Conservation (phyloP, 2,797 vertebrate genomes). For the Spinus olivaceus region DNA sequence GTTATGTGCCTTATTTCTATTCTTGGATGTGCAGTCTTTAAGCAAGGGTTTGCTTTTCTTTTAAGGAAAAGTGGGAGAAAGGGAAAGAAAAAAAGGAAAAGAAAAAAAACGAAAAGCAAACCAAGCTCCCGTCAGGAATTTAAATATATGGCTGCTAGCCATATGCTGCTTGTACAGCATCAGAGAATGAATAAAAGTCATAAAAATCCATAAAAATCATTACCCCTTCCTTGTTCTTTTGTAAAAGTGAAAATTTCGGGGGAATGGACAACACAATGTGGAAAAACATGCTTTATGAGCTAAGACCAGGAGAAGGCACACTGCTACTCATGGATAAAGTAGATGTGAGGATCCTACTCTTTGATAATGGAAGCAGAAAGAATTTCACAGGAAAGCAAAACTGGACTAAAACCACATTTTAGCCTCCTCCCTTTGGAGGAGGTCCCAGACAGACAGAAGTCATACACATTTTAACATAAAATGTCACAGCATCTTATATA, state of each 20-base stretch:
- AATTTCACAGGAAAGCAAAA: neutral
- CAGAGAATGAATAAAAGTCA: neutral
- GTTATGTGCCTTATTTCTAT: neutral
- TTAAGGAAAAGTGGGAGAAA: neutral
- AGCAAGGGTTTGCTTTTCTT: neutral
- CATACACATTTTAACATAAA: neutral
- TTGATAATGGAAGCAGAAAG: neutral
- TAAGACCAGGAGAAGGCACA: neutral
- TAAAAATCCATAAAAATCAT: neutral
- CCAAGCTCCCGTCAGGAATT: neutral
- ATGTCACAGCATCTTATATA: neutral
- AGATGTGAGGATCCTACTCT: neutral
- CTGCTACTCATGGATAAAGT: neutral
- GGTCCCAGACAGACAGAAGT: neutral
- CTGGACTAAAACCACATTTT: neutral
- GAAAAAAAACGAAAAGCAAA: neutral
- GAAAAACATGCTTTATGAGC: neutral
- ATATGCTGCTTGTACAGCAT: neutral
- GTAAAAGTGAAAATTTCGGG: neutral
- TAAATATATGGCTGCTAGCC: neutral
- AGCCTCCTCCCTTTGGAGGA: neutral
- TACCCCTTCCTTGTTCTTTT: neutral
- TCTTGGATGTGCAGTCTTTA: neutral
- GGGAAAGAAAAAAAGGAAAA: neutral
- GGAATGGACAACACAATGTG: neutral